A percentile compares a stretch with the other conserved stretches of the same genome.
Conservation (phyloP, 2,113 vertebrate species). For the Zosterops japonicus region DNA sequence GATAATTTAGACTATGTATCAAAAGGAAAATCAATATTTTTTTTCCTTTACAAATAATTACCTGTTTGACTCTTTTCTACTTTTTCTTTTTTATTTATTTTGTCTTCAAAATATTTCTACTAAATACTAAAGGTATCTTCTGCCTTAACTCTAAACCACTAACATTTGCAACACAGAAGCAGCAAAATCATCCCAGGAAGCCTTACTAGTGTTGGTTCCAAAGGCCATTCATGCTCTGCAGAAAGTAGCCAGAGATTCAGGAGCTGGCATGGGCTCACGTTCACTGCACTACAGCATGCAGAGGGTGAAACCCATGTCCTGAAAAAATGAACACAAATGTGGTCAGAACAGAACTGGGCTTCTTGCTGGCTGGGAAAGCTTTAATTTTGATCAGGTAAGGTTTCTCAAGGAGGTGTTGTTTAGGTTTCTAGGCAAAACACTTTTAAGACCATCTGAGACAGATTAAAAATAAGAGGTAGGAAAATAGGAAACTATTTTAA, state of each 20-base stretch:
- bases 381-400: neutral
- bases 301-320: neutral
- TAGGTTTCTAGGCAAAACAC: neutral
- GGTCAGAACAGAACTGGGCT: neutral
- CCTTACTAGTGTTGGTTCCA: neutral
- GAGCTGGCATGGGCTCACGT: neutral
- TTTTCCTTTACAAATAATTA: slow-evolving; percentile 83
- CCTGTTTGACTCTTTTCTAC: slow-evolving; percentile 71
- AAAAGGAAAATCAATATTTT: slow-evolving; percentile 84
- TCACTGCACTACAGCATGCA: neutral
- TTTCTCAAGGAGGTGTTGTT: neutral
- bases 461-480: neutral
- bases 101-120: slow-evolving; percentile 67
- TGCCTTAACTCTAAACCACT: neutral
- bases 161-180: neutral
- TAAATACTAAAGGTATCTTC: slow-evolving; percentile 25
- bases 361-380: neutral
- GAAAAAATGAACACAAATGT: neutral
- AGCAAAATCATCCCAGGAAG: neutral
- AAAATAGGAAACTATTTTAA: neutral
- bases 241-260: neutral
- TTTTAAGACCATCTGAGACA: neutral
- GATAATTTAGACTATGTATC: slow-evolving; percentile 84
- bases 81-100: slow-evolving; percentile 81
- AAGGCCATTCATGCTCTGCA: neutral